Evolutionary conservation across 2,888 invertebrate species (phyloP).

Genomic region (Euzophera pinguis): DNA sequence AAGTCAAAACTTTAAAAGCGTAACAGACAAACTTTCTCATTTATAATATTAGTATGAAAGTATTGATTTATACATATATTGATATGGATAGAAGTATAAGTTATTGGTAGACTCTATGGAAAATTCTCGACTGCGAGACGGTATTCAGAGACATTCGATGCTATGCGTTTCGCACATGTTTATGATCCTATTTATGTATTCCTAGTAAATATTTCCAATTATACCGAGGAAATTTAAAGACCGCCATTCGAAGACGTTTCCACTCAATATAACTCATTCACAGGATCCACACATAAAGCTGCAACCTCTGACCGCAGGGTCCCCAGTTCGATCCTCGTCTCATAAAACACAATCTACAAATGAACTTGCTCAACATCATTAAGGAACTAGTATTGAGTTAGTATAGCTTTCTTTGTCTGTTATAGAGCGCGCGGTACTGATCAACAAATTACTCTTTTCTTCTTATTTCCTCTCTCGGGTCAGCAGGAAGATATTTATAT

Average conservation of each 20-base stretch:
- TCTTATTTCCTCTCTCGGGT: no score
- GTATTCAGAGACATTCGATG: no score
- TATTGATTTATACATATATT: no score
- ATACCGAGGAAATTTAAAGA: neutral
- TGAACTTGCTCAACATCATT: constrained; percentile 24
- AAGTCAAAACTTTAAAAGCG: no score
- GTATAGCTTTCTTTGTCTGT: neutral
- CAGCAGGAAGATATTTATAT: no score
- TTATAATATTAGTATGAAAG: no score
- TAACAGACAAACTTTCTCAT: no score
- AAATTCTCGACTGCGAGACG: no score
- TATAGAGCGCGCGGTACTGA: neutral
- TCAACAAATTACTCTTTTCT: no score
- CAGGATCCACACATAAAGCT: constrained; percentile 39
- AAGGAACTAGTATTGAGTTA: neutral
- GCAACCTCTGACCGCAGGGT: constrained; percentile 39
- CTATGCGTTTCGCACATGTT: no score
- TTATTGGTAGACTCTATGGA: no score
- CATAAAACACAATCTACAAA: constrained; percentile 33
- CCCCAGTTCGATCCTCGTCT: constrained; percentile 28
- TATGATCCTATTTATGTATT: neutral
- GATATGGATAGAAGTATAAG: no score
- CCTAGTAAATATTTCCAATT: neutral
- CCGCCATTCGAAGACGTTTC: neutral
- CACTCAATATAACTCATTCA: constrained; percentile 27